Evolutionary conservation across 2,113 vertebrate genomes (phyloP).

Genomic region (Carlito syrichta): DNA sequence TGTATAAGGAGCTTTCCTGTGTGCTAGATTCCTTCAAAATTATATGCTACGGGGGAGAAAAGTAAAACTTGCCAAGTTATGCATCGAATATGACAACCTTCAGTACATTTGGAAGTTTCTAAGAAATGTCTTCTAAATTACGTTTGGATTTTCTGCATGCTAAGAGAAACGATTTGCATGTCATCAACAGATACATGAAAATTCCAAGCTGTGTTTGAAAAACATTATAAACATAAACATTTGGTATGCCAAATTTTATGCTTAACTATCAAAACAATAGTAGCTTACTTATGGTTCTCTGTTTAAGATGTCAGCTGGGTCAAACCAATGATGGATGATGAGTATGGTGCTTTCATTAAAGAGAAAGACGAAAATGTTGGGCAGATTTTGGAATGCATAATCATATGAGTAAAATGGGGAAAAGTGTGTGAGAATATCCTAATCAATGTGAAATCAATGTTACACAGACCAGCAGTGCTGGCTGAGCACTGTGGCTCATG

Average conservation of each 20-base stretch:
- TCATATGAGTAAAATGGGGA: background rate
- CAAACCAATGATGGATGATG: background rate
- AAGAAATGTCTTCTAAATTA: slow-evolving; percentile 56
- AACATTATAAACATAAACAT: slow-evolving; percentile 41
- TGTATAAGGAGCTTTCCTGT: background rate
- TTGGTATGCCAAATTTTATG: background rate
- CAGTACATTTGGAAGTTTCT: slow-evolving; percentile 15
- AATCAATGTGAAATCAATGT: background rate
- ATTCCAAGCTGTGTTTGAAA: slow-evolving; percentile 45
- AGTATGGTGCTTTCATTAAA: background rate
- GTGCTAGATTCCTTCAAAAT: background rate
- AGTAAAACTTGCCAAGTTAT: slow-evolving; percentile 39
- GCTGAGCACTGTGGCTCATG: too few relatives aligned
- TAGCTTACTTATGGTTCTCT: background rate
- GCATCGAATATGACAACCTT: slow-evolving; percentile 31
- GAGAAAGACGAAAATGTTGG: background rate
- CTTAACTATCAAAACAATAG: background rate
- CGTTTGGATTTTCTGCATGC: slow-evolving; percentile 46
- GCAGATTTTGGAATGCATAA: background rate
- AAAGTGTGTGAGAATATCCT: background rate
- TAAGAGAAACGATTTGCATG: slow-evolving; percentile 44
- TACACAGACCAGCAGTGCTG: too few relatives aligned
- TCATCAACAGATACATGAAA: slow-evolving; percentile 28
- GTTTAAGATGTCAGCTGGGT: background rate
- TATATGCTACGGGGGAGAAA: background rate